Evolutionary conservation across 1,140 invertebrate genomes (phyloP), one percentile per base, ranked within the genome.

Genomic region (Pemphigus obesinymphae): DNA sequence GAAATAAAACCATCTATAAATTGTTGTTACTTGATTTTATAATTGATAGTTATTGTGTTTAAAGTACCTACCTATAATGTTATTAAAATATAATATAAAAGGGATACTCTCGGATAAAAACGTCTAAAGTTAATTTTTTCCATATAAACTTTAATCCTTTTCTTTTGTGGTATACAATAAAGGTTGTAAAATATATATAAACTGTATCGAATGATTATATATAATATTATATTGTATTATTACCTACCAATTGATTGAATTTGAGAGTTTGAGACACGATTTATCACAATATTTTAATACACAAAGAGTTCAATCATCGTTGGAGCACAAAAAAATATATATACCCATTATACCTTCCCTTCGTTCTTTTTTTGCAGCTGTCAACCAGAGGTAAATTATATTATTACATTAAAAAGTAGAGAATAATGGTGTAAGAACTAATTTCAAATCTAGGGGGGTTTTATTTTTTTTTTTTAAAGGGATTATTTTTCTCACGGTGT

Each of bases 291-390:
- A 40, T 45, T 45, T 76, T 17, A 23, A 61, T 37, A 58, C 50
- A 76, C 53, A 76, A 80, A 61, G 34, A 26, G 48, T 63, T n/a
- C n/a, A 23, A 58, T 58, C n/a, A n/a, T n/a, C 53, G 26, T 58
- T 37, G 48, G 31, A 76, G 37, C 50, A 58, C 61, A 40, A 40
- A 55, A 55, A 55, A 58, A 55, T 53, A n/a, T 53, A n/a, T n/a
- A n/a, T n/a, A n/a, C n/a, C n/a, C n/a, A n/a, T n/a, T n/a, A n/a
- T n/a, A n/a, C n/a, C 50, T 29, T 20, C 50, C 50, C 50, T 58
- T 58, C 58, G 45, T 76, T 80, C 50, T 26, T 80, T 55, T 80
- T 40, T n/a, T n/a, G n/a, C 75, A 80, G 50, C 75, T 58, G 75
- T 58, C 53, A 63, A 66, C 55, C 29, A 31, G 29, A 61, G n/a